phyloP scores from a whole-genome alignment of 2,113 vertebrate species.

The Tyto alba region DNA sequence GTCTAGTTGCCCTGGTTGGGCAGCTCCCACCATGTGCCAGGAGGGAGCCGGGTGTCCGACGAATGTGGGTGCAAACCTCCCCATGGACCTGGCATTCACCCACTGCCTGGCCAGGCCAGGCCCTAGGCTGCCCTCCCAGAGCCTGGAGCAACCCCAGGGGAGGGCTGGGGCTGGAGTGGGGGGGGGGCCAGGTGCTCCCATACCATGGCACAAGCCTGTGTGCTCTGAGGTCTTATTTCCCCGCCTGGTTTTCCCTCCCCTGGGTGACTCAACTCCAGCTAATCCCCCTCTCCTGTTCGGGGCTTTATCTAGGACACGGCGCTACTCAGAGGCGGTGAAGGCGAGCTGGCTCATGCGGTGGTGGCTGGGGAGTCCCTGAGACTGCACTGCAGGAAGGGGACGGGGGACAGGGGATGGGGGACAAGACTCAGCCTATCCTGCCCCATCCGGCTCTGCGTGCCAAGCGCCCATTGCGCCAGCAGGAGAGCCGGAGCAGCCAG shows the following conservation, averaged over 20 bases:
- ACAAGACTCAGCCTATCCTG: neutral
- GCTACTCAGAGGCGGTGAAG: neutral
- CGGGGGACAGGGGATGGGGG: neutral
- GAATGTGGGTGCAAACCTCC: neutral
- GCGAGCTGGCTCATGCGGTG: neutral
- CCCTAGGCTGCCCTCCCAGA: neutral
- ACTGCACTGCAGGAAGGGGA: conserved; percentile 29
- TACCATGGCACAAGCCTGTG: neutral
- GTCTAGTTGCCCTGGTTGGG: neutral
- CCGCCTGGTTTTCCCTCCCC: neutral
- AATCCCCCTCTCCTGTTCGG: neutral
- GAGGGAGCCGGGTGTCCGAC: neutral
- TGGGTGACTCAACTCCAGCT: conserved; percentile 58
- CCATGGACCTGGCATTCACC: neutral
- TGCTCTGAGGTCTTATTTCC: neutral
- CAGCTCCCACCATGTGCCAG: rapidly evolving
- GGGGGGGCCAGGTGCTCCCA: neutral
- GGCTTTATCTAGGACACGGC: conserved; percentile 2
- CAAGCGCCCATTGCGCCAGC: neutral
- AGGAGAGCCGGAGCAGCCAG: neutral
- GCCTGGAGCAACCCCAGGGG: neutral
- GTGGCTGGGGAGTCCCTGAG: conserved; percentile 7
- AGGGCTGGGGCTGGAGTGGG: neutral
- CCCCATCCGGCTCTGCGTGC: rapidly evolving
- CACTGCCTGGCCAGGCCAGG: neutral